These are phyloP conservation scores for Physella acuta DNA, from an alignment of 1,140 invertebrate species.

Conservation along the genomic window DNA sequence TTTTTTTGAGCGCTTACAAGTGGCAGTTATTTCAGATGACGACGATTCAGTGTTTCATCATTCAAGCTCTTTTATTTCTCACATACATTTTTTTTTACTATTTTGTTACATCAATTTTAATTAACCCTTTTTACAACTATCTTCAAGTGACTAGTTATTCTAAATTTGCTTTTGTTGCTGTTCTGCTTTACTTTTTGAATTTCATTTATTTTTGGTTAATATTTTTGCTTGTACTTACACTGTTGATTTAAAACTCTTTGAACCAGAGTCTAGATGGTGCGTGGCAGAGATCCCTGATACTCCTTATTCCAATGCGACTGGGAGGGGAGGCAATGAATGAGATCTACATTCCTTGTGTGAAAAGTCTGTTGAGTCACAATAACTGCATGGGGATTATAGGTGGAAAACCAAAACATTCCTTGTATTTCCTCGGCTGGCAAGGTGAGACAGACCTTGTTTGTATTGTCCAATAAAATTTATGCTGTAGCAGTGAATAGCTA, in stretches of 20 bases:
- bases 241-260: neutral
- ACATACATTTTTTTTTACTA: too few species aligned
- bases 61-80: too few species aligned
- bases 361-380: conserved; percentile 76
- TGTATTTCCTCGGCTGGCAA: conserved; percentile 90
- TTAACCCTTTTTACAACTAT: too few species aligned
- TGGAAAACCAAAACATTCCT: conserved; percentile 84
- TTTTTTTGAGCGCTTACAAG: too few species aligned
- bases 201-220: neutral
- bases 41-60: too few species aligned
- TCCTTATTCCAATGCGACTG: conserved; percentile 82
- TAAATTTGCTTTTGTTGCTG: neutral
- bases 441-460: conserved; percentile 61
- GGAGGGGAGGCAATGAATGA: conserved; percentile 82
- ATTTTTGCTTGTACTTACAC: neutral
- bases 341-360: conserved; percentile 78
- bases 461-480: too few species aligned
- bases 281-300: conserved; percentile 77
- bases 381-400: conserved; percentile 88
- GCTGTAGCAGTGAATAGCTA: too few species aligned
- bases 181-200: neutral
- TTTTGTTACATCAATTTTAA: too few species aligned
- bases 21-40: too few species aligned
- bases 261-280: conserved; percentile 11
- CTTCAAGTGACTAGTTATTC: neutral